These are phyloP conservation scores for Raja brachyura DNA, from an alignment of 2,113 vertebrate genomes.

Conservation along the genomic window DNA sequence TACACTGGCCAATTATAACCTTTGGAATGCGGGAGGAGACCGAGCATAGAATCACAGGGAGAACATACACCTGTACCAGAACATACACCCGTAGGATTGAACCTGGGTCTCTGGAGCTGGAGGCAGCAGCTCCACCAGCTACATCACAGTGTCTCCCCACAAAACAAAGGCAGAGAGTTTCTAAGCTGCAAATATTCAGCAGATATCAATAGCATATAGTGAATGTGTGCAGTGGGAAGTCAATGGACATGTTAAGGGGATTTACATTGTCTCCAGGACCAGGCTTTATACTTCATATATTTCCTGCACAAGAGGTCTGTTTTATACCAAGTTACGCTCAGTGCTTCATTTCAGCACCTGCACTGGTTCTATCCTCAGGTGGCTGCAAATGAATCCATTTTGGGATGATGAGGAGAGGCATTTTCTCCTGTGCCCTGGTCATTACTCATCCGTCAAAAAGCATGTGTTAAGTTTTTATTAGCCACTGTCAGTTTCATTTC, in stretches of 20 bases:
- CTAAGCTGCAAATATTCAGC: neutral
- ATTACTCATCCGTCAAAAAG: no score
- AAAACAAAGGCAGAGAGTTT: neutral
- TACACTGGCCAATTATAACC: no score
- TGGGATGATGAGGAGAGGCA: no score
- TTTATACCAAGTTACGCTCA: neutral
- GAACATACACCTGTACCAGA: no score
- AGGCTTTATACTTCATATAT: neutral
- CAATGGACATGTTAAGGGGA: neutral
- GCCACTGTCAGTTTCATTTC: no score
- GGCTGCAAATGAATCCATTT: neutral
- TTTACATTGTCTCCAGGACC: neutral
- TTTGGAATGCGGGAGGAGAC: no score
- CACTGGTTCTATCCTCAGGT: neutral
- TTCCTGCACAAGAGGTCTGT: neutral
- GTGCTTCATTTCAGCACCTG: neutral
- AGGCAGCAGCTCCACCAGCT: no score
- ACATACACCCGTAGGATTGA: no score
- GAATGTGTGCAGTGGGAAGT: neutral
- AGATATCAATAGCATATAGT: neutral
- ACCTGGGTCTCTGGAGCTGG: no score
- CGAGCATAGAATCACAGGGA: no score
- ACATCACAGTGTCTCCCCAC: neutral
- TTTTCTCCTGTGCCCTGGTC: no score
- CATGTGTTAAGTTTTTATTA: no score